phyloP scores from a whole-genome alignment of 2,113 vertebrate species.

The Silurus asotus region DNA sequence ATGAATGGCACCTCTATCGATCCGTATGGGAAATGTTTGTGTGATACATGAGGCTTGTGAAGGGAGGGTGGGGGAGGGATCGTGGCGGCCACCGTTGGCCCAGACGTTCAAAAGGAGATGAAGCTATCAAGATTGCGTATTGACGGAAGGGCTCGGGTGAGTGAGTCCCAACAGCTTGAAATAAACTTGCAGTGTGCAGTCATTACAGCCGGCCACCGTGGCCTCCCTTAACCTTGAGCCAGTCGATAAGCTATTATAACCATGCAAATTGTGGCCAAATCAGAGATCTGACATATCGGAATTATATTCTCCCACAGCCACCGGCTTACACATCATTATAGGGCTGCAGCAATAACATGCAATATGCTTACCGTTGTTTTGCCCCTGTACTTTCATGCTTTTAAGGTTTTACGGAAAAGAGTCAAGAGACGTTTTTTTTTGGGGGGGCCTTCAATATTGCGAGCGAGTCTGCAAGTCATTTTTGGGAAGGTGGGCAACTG shows the following conservation, averaged over 20 bases:
- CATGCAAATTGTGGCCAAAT: slow-evolving; percentile 94
- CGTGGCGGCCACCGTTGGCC: slow-evolving; percentile 48
- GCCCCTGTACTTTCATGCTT: slow-evolving; percentile 42
- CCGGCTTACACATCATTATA: slow-evolving; percentile 77
- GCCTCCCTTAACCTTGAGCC: slow-evolving; percentile 87
- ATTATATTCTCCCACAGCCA: slow-evolving; percentile 77
- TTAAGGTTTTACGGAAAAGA: slow-evolving; percentile 45
- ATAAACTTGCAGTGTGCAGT: slow-evolving; percentile 87
- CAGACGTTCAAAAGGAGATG: slow-evolving; percentile 86
- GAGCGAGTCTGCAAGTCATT: slow-evolving; percentile 34
- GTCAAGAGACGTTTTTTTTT: slow-evolving; percentile 10
- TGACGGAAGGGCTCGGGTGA: slow-evolving; percentile 87
- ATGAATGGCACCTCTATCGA: slow-evolving; percentile 92
- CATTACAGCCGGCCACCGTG: slow-evolving; percentile 84
- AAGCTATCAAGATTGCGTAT: slow-evolving; percentile 95
- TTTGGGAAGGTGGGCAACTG: slow-evolving; percentile 26
- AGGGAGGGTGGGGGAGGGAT: slow-evolving; percentile 42
- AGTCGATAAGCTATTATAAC: slow-evolving; percentile 98
- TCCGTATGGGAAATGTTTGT: slow-evolving; percentile 91
- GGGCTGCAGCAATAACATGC: slow-evolving; percentile 62
- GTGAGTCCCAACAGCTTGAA: slow-evolving; percentile 89
- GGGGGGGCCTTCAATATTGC: slow-evolving; percentile 5
- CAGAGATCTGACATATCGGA: slow-evolving; percentile 78
- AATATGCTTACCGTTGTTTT: slow-evolving; percentile 61
- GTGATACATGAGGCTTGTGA: slow-evolving; percentile 87